Percentiles rank a stretch among this genome's conserved stretches.
phyloP scores from a whole-genome alignment of 1,140 invertebrate species.

The Papilio polytes region DNA sequence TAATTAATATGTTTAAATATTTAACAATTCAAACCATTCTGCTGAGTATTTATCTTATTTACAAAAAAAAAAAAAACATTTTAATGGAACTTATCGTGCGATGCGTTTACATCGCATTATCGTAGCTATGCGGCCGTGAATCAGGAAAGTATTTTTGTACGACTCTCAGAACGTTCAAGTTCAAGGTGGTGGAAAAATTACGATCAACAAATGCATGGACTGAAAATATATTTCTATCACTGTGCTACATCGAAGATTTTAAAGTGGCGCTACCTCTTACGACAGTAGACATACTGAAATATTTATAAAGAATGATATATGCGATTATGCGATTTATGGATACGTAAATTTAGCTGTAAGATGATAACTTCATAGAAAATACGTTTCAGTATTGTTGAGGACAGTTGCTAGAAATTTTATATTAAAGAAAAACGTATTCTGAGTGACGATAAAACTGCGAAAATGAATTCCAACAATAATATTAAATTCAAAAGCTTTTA shows the following conservation, averaged over 20 bases:
- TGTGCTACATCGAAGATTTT: neutral
- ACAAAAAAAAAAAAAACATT: constrained; percentile 1
- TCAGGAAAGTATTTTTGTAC: constrained; percentile 21
- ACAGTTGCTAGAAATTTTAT: too few species aligned
- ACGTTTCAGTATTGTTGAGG: too few species aligned
- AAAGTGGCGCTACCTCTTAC: neutral
- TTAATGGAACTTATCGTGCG: neutral
- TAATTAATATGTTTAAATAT: neutral
- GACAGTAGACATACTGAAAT: too few species aligned
- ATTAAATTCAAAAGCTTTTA: too few species aligned
- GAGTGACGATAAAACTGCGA: neutral
- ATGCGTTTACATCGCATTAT: constrained; percentile 9
- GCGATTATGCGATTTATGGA: too few species aligned
- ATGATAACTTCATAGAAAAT: too few species aligned
- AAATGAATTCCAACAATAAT: neutral
- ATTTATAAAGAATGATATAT: too few species aligned
- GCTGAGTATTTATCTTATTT: neutral
- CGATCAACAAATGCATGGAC: constrained; percentile 41
- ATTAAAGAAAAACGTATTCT: too few species aligned
- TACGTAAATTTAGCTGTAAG: too few species aligned
- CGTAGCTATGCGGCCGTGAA: constrained; percentile 29
- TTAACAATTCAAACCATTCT: neutral
- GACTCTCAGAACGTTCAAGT: constrained; percentile 49
- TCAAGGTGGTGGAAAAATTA: constrained; percentile 49
- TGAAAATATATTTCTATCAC: constrained; percentile 34